phyloP scores from a whole-genome alignment of 2,797 vertebrate species.

The Cirrhinus molitorella region DNA sequence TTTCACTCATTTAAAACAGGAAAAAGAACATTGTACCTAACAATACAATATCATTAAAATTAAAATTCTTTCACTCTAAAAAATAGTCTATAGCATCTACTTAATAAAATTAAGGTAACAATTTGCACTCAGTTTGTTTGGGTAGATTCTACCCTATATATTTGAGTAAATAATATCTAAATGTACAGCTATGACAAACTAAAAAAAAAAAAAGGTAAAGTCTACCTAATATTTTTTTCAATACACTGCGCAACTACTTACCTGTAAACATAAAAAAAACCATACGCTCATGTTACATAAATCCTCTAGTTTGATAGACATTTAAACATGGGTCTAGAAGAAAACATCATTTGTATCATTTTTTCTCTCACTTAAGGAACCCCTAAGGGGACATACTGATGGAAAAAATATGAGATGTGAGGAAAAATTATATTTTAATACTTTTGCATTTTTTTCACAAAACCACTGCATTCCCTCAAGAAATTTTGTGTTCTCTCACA shows the following conservation, averaged over 20 bases:
- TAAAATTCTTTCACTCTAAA: too few species aligned
- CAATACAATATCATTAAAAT: not conserved
- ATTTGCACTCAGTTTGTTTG: too few species aligned
- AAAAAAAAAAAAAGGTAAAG: too few species aligned
- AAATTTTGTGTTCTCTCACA: not conserved
- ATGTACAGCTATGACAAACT: too few species aligned
- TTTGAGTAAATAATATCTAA: too few species aligned
- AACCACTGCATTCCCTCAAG: not conserved
- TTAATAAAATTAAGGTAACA: too few species aligned
- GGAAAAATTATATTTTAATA: not conserved
- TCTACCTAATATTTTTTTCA: too few species aligned
- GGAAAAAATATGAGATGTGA: not conserved
- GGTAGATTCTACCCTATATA: too few species aligned
- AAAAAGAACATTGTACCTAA: not conserved
- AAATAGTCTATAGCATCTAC: too few species aligned
- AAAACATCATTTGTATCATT: not conserved
- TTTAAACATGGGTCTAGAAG: not conserved
- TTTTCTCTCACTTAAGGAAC: not conserved
- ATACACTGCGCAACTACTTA: too few species aligned
- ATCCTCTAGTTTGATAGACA: not conserved
- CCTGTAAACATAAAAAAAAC: too few species aligned
- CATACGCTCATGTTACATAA: too few species aligned
- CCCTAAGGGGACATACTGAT: not conserved
- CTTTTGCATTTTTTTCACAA: not conserved
- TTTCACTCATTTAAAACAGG: not conserved